Conservation (phyloP, 2,113 vertebrate species). For the Cyprinodon tularosa region DNA sequence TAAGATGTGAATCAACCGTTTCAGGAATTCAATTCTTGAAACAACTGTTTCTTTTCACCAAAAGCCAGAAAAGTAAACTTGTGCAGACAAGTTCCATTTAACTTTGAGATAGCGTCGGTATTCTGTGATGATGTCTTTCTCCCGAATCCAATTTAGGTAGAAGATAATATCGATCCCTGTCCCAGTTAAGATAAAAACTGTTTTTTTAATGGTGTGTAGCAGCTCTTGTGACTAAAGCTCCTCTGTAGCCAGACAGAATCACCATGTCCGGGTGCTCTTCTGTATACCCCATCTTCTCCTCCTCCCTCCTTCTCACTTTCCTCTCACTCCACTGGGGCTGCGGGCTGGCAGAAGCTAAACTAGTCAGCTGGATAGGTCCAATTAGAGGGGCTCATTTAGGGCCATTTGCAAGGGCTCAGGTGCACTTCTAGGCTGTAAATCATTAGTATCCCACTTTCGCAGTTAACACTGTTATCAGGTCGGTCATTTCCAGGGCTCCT, state of each 20-base stretch:
- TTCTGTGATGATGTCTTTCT: conserved; percentile 47
- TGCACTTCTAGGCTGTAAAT: conserved; percentile 50
- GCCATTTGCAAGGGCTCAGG: conserved; percentile 39
- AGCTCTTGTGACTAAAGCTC: conserved; percentile 49
- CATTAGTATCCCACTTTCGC: conserved; percentile 27
- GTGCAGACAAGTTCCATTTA: conserved; percentile 11
- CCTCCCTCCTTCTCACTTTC: conserved; percentile 3
- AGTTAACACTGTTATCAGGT: conserved; percentile 25
- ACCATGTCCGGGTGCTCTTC: conserved; percentile 12
- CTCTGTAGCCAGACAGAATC: conserved; percentile 53
- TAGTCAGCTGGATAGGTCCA: conserved; percentile 66
- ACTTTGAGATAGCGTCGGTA: neutral
- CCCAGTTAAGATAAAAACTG: conserved; percentile 48
- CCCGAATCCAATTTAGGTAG: conserved; percentile 54
- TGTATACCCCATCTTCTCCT: neutral
- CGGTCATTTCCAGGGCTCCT: conserved; percentile 36
- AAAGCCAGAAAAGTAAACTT: conserved; percentile 10
- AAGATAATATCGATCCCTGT: conserved; percentile 56
- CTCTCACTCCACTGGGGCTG: conserved; percentile 37
- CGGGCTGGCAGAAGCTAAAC: conserved; percentile 31
- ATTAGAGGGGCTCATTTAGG: conserved; percentile 57
- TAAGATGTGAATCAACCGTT: neutral
- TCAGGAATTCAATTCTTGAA: no score
- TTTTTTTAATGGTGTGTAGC: conserved; percentile 52
- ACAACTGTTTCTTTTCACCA: neutral